Percentiles rank a stretch among this genome's conserved stretches.
Conservation (phyloP, 2,113 vertebrate genomes). For the Zosterops japonicus region DNA sequence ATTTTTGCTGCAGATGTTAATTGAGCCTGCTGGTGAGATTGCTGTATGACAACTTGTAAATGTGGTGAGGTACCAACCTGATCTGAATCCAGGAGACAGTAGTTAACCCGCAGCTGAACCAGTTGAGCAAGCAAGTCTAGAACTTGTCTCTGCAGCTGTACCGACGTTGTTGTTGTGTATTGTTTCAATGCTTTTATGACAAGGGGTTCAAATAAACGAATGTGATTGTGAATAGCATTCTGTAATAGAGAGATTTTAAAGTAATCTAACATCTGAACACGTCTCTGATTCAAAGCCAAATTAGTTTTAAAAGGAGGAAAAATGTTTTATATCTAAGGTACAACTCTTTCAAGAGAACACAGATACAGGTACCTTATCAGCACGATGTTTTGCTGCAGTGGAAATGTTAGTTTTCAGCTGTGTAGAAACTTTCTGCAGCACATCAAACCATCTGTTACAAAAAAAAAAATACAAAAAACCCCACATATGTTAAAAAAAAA, state of each 20-base stretch:
- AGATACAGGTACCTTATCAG: constrained; percentile 86
- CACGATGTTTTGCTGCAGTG: constrained; percentile 85
- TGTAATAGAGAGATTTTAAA: constrained; percentile 68
- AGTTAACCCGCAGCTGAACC: constrained; percentile 95
- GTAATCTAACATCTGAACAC: constrained; percentile 15
- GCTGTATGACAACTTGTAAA: not conserved
- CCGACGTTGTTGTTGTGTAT: constrained; percentile 96
- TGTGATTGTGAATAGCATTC: constrained; percentile 97
- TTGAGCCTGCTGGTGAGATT: not conserved
- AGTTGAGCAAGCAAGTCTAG: constrained; percentile 93
- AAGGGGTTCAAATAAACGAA: constrained; percentile 95
- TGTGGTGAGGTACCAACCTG: constrained; percentile 76
- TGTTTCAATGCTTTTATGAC: constrained; percentile 98
- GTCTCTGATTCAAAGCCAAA: constrained; percentile 6
- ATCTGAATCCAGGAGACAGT: constrained; percentile 95
- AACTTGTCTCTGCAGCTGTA: constrained; percentile 94
- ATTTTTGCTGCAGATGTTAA: not conserved
- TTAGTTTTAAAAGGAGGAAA: not conserved
- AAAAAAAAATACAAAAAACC: not conserved
- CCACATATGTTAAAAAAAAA: not conserved
- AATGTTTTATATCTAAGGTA: not conserved
- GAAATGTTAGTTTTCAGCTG: constrained; percentile 88
- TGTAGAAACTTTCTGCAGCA: constrained; percentile 93
- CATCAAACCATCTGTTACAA: constrained; percentile 92
- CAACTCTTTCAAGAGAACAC: not conserved